Evolutionary conservation across 2,888 invertebrate species (phyloP), one percentile per base, ranked within the genome.

Genomic region (Sinohyriopsis cumingii): DNA sequence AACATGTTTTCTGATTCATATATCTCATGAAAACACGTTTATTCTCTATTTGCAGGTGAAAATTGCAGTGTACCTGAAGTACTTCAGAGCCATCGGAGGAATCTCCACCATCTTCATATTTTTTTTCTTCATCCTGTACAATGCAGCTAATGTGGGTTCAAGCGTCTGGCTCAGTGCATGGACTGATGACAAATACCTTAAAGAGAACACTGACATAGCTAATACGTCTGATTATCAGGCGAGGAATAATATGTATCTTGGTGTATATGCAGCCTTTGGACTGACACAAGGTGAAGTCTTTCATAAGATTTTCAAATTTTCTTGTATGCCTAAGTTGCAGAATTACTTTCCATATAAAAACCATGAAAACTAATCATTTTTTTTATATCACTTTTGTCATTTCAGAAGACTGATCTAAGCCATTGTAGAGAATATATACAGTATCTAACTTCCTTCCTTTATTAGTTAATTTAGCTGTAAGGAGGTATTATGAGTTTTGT

Each of bases 11-110:
- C 7, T 19, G 53, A 64, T 55, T 22, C 25, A 45, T 24, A 45
- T 45, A 45, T 45, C 45, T 12, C 45, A 45, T 45, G 33, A 3
- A 33, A 12, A 45, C 12, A 45, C 3, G 53, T 63, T n/a, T 19
- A 55, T 24, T 56, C 55, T 33, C 60, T 12, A 45, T 45, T 76
- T 82, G 59, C 77, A 91, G 90, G 96, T 98, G 3, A 95, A 96
- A 90, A 94, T 94, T 93, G 91, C 92, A 75, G 97, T 99, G 0
- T 98, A 98, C 91, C 93, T 94, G 84, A 94, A 96, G 89, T 99
- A 98, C 89, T 91, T 97, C 77, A 93, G 93, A 90, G 96, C 98
- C 63, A 89, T 95, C 80, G 91, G 94, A 67, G 91, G 95, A 65
- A 93, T 94, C 0, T 89, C 94, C 28, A 95, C 97, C 3, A 91